A percentile compares a stretch with the other conserved stretches of the same genome.
Conservation (phyloP, 2,113 vertebrate genomes). For the Crypturellus undulatus region DNA sequence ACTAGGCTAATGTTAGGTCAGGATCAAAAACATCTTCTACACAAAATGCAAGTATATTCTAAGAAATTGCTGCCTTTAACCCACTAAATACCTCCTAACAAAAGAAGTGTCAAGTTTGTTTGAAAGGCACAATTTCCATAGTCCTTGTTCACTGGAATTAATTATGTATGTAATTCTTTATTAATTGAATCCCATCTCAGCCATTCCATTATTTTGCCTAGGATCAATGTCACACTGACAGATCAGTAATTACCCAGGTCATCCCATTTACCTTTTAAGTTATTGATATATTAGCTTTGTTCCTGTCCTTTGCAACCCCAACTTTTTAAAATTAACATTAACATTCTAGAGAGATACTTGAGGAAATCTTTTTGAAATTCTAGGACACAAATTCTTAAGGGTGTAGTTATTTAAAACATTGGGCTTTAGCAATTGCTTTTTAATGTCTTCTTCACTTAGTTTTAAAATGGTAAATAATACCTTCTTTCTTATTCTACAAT, state of each 20-base stretch:
- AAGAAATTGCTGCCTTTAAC: neutral
- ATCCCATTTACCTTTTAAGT: neutral
- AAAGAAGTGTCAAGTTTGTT: neutral
- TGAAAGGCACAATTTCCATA: neutral
- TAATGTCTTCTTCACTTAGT: neutral
- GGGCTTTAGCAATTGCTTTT: neutral
- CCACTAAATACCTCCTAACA: neutral
- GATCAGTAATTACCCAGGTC: neutral
- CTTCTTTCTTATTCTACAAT: neutral
- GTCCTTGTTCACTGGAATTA: neutral
- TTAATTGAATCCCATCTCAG: neutral
- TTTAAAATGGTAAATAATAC: neutral
- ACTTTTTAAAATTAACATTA: neutral
- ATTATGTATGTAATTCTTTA: neutral
- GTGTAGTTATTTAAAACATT: neutral
- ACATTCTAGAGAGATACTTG: neutral
- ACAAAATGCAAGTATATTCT: neutral
- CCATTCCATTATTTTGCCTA: neutral
- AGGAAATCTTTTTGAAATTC: neutral
- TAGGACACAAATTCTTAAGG: neutral
- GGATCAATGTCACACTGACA: neutral
- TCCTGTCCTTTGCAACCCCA: neutral
- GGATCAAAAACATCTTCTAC: neutral
- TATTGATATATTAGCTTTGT: neutral
- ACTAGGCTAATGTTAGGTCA: neutral